Percentiles rank a stretch among this genome's conserved stretches.
phyloP scores from a whole-genome alignment of 2,888 invertebrate genomes.

The Coelopa pilipes region DNA sequence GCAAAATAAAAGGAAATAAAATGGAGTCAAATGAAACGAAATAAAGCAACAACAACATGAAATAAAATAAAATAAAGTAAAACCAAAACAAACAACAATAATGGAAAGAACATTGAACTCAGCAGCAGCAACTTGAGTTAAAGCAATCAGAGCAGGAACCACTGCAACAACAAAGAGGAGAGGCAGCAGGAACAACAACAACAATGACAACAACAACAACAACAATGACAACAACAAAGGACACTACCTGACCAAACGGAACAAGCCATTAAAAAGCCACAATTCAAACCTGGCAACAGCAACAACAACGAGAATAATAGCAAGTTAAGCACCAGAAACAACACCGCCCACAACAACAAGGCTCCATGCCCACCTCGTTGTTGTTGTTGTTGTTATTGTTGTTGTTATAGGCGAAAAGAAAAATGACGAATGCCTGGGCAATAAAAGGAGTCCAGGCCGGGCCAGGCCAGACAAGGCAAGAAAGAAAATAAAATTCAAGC shows the following conservation, averaged over 20 bases:
- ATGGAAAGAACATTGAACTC: conserved; percentile 13
- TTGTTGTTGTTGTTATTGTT: not conserved
- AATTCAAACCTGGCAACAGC: conserved; percentile 21
- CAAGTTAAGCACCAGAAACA: not conserved
- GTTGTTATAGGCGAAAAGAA: not conserved
- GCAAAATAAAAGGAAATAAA: too few species aligned
- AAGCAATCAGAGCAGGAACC: not conserved
- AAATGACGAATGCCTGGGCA: not conserved
- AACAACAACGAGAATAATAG: conserved; percentile 3
- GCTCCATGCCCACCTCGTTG: not conserved
- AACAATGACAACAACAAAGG: not conserved
- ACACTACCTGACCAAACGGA: not conserved
- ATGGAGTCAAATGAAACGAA: too few species aligned
- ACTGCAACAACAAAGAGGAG: not conserved
- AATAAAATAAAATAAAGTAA: too few species aligned
- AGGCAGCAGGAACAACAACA: not conserved
- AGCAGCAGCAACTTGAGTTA: not conserved
- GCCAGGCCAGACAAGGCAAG: not conserved
- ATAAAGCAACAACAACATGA: too few species aligned
- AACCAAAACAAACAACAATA: too few species aligned
- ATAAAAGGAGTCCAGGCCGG: not conserved
- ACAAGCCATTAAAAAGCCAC: conserved; percentile 26
- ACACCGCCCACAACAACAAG: not conserved
- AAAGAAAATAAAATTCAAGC: not conserved
- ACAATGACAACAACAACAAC: conserved; percentile 8